phyloP scores from a whole-genome alignment of 1,140 invertebrate species.

The Dermatophagoides farinae region DNA sequence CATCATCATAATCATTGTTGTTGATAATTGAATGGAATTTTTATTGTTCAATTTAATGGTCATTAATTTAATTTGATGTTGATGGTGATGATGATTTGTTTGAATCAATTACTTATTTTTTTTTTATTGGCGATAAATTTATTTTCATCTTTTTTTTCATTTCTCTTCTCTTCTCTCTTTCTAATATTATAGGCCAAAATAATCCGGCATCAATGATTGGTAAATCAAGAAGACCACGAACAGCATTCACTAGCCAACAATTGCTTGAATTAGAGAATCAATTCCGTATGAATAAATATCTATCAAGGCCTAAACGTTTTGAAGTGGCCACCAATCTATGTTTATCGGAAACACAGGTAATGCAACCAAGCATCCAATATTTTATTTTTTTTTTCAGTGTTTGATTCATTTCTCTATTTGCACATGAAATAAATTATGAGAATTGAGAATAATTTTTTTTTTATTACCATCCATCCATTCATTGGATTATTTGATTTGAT shows the following conservation, averaged over 20 bases:
- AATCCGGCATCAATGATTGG: conserved; percentile 57
- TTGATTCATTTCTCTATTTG: not conserved
- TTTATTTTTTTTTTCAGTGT: not conserved
- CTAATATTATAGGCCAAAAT: conserved; percentile 28
- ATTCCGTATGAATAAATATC: conserved; percentile 95
- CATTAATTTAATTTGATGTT: conserved; percentile 3
- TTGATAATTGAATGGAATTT: too few relatives aligned
- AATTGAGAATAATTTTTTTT: not conserved
- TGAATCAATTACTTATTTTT: not conserved
- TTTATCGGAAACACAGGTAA: conserved; percentile 94
- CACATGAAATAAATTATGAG: not conserved
- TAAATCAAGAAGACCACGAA: conserved; percentile 82
- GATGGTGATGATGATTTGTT: not conserved
- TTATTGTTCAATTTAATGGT: not conserved
- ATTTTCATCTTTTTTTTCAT: not conserved
- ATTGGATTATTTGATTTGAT: too few relatives aligned
- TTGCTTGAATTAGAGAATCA: conserved; percentile 92
- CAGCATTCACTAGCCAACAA: conserved; percentile 94
- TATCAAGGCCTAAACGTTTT: conserved; percentile 90
- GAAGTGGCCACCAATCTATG: conserved; percentile 93
- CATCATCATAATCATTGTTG: too few relatives aligned
- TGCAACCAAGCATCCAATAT: conserved; percentile 2
- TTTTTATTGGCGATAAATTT: not conserved
- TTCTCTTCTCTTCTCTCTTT: not conserved
- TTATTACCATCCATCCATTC: not conserved